Evolutionary conservation across 37 sponge, comb jelly and placozoan genomes (phyloP).

Genomic region (Chondrosia reniformis): DNA sequence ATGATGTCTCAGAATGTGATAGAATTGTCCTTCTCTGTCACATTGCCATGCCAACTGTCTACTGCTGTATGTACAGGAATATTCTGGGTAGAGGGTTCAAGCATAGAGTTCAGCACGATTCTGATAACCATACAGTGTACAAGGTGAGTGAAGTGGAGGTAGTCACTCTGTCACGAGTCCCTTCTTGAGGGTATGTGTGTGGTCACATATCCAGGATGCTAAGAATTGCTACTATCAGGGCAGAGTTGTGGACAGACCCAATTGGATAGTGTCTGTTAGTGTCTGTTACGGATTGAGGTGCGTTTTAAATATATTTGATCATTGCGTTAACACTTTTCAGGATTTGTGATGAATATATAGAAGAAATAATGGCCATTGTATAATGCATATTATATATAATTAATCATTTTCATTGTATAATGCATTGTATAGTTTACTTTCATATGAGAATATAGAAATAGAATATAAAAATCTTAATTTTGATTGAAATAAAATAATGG

Average conservation of each 20-base stretch:
- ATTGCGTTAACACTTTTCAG: neutral
- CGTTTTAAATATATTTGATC: neutral
- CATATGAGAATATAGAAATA: neutral
- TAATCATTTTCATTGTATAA: no score
- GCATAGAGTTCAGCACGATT: neutral
- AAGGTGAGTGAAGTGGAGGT: no score
- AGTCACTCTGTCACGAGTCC: no score
- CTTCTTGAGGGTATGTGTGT: neutral
- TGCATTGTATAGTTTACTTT: neutral
- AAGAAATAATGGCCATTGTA: neutral
- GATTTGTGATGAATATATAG: neutral
- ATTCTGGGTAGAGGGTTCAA: neutral
- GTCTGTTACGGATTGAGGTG: constrained; percentile 69
- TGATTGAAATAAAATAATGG: no score
- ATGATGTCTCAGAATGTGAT: no score
- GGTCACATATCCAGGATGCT: neutral
- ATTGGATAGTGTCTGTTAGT: constrained; percentile 61
- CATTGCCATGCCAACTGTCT: neutral
- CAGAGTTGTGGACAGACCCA: constrained; percentile 40
- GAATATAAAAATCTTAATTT: neutral
- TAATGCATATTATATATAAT: no score
- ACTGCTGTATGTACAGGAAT: neutral
- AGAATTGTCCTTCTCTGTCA: neutral
- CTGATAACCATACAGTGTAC: no score
- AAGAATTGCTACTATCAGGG: constrained; percentile 83